These are phyloP conservation scores for Tupiocoris notatus DNA, from an alignment of 2,888 invertebrate genomes.

Conservation along the genomic window DNA sequence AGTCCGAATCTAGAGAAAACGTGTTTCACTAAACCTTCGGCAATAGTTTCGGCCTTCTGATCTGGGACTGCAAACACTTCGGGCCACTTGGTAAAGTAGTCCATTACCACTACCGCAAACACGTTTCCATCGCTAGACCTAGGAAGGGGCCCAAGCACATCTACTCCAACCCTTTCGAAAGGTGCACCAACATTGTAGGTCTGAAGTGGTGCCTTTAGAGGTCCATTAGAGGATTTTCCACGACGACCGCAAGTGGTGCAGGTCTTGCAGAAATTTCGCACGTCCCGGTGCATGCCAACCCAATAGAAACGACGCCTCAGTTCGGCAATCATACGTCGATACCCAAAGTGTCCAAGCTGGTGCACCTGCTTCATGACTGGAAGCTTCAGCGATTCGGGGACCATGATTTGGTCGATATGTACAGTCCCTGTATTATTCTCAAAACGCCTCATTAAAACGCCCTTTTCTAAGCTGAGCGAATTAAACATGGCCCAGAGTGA, in stretches of 20 bases:
- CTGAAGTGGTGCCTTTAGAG: neutral
- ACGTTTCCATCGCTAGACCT: constrained; percentile 47
- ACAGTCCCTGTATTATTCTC: neutral
- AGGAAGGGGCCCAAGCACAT: constrained; percentile 41
- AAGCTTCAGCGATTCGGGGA: neutral
- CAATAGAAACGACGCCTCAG: neutral
- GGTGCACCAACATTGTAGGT: neutral
- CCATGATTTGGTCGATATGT: neutral
- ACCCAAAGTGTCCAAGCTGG: neutral
- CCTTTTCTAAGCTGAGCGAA: constrained; percentile 36
- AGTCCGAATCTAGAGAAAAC: constrained; percentile 47
- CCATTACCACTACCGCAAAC: constrained; percentile 49
- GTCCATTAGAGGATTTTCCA: neutral
- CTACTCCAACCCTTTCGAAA: too few relatives aligned
- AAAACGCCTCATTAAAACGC: neutral
- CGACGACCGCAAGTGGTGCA: constrained; percentile 2
- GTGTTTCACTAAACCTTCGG: constrained; percentile 48
- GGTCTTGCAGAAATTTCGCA: neutral
- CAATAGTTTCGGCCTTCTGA: constrained; percentile 51
- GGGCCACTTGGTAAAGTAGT: constrained; percentile 50
- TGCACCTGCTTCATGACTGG: constrained; percentile 46
- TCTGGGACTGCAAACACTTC: constrained; percentile 51
- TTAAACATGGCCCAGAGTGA: constrained; percentile 32
- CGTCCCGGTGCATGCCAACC: neutral
- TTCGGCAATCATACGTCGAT: neutral